Percentiles rank a stretch among this genome's conserved stretches.
phyloP scores from a whole-genome alignment of 2,797 vertebrate species.

The Phylloscopus collybita region DNA sequence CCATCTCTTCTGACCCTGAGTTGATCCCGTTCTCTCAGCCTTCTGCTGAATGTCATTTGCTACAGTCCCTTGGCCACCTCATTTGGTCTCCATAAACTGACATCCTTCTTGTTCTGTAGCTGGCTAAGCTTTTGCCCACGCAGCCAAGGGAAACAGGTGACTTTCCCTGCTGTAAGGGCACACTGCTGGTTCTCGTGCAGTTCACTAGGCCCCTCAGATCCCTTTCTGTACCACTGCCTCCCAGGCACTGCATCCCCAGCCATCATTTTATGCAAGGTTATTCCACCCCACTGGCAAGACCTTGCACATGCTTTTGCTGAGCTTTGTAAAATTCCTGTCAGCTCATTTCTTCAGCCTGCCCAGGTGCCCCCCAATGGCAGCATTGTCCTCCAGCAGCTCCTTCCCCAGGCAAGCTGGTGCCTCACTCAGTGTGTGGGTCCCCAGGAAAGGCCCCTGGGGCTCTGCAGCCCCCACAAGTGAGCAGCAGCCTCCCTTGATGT shows the following conservation, averaged over 20 bases:
- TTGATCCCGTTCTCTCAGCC: neutral
- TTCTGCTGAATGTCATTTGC: neutral
- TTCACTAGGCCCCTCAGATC: neutral
- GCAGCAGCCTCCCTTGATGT: neutral
- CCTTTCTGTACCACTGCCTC: neutral
- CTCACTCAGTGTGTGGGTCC: neutral
- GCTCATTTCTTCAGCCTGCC: neutral
- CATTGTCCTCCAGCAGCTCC: neutral
- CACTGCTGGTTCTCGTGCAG: neutral
- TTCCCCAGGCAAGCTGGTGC: neutral
- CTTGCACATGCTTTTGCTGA: neutral
- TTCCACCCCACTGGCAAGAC: neutral
- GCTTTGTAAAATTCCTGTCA: accelerated
- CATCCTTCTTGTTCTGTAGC: neutral
- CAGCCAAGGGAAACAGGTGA: accelerated
- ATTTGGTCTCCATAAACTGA: neutral
- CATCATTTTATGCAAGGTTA: neutral
- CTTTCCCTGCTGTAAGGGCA: neutral
- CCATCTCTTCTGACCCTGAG: neutral
- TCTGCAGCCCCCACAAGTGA: neutral
- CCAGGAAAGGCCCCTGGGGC: neutral
- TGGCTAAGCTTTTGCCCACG: neutral
- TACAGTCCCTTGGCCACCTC: neutral
- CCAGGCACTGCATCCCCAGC: neutral
- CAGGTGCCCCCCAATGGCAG: neutral